A percentile compares a stretch with the other conserved stretches of the same genome.
Evolutionary conservation across 2,888 invertebrate genomes (phyloP).

Genomic region (Drosophila borealis): DNA sequence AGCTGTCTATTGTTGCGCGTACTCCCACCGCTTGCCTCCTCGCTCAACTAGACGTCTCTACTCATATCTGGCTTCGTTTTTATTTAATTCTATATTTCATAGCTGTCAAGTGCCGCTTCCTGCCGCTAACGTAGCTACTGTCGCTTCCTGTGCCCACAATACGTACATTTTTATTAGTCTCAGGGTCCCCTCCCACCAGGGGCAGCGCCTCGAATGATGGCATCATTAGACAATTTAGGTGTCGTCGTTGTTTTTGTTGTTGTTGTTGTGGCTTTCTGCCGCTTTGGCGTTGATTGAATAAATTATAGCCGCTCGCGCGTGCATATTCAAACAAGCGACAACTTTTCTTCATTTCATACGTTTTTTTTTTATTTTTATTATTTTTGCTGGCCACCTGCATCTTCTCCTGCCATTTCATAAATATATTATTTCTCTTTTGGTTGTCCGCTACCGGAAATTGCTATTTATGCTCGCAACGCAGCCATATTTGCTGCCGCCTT

Average conservation of each 20-base stretch:
- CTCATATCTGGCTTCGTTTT: slow-evolving; percentile 39
- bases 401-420: slow-evolving; percentile 3
- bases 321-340: slow-evolving; percentile 58
- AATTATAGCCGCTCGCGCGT: slow-evolving; percentile 75
- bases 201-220: slow-evolving; percentile 65
- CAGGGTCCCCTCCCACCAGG: slow-evolving; percentile 4
- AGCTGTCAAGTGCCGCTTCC: slow-evolving; percentile 77
- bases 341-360: slow-evolving; percentile 49
- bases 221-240: slow-evolving; percentile 81
- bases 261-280: slow-evolving; percentile 21
- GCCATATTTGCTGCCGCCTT: slow-evolving; percentile 28
- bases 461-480: slow-evolving; percentile 62
- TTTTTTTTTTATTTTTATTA: slow-evolving; percentile 10
- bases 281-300: slow-evolving; percentile 73
- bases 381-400: slow-evolving; percentile 18
- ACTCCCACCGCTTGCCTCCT: neutral
- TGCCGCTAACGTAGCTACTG: slow-evolving; percentile 34
- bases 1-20: slow-evolving; percentile 42
- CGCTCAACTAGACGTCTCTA: neutral
- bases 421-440: slow-evolving; percentile 17
- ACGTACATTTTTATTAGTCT: slow-evolving; percentile 72
- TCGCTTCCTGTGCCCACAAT: slow-evolving; percentile 56
- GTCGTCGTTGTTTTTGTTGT: slow-evolving; percentile 25
- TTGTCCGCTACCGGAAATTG: slow-evolving; percentile 61
- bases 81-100: slow-evolving; percentile 63